A percentile compares a stretch with the other conserved stretches of the same genome.
These are phyloP conservation scores for Hippopotamyrus pictus DNA, from an alignment of 2,797 vertebrate genomes.

Conservation along the genomic window DNA sequence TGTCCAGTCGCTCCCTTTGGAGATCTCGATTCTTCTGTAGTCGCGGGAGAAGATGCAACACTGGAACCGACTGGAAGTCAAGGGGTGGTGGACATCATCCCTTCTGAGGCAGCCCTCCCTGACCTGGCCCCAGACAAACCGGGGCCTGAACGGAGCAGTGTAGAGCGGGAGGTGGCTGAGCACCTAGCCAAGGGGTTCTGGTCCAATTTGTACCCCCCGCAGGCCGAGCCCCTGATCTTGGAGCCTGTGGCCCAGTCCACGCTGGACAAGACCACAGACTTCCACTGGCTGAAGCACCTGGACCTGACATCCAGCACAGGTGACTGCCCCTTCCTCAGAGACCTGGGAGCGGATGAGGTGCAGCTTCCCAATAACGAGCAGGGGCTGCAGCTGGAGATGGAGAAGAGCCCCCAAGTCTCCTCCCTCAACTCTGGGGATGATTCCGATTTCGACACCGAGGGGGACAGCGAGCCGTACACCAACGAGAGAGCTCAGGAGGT, in stretches of 20 bases:
- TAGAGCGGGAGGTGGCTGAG: conserved; percentile 91
- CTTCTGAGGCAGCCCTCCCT: conserved; percentile 35
- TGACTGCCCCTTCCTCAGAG: conserved; percentile 87
- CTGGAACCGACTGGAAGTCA: conserved; percentile 35
- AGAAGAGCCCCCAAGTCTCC: conserved; percentile 75
- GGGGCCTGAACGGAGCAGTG: conserved; percentile 65
- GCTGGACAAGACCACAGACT: conserved; percentile 73
- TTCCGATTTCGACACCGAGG: conserved; percentile 84
- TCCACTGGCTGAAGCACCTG: conserved; percentile 84
- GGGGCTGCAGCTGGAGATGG: conserved; percentile 69
- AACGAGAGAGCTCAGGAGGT: conserved; percentile 85
- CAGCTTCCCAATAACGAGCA: conserved; percentile 51
- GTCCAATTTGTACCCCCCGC: conserved; percentile 71
- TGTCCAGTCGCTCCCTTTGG: conserved; percentile 15
- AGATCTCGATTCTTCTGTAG: conserved; percentile 36
- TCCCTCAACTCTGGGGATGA: conserved; percentile 82
- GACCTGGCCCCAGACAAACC: conserved; percentile 33
- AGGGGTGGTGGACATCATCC: conserved; percentile 32
- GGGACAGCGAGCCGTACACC: conserved; percentile 76
- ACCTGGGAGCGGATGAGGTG: conserved; percentile 64
- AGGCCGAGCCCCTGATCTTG: conserved; percentile 54
- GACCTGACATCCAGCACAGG: conserved; percentile 73
- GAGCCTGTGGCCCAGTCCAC: conserved; percentile 59
- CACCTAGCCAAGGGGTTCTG: conserved; percentile 93
- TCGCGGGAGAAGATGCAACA: conserved; percentile 31